Percentiles rank a stretch among this genome's conserved stretches.
These are phyloP conservation scores for Lagopus muta DNA, from an alignment of 2,113 vertebrate species.

Conservation along the genomic window DNA sequence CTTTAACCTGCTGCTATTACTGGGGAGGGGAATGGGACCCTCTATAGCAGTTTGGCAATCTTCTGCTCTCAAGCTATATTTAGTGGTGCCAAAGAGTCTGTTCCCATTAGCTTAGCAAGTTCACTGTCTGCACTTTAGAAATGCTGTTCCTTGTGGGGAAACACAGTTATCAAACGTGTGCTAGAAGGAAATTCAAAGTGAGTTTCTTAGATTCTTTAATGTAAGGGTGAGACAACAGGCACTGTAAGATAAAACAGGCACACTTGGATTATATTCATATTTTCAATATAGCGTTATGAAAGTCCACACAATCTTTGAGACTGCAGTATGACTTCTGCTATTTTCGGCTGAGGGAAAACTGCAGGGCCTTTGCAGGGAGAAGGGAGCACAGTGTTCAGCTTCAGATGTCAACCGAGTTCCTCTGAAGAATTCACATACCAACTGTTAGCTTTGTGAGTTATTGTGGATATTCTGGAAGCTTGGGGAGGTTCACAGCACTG, in stretches of 20 bases:
- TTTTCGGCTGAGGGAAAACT: neutral
- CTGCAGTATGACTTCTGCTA: neutral
- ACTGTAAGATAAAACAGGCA: neutral
- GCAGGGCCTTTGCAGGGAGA: neutral
- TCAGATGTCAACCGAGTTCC: neutral
- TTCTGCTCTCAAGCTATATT: conserved; percentile 21
- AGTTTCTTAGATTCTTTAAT: neutral
- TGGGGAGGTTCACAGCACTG: neutral
- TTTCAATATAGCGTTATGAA: neutral
- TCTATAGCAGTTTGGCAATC: neutral
- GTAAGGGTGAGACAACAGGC: neutral
- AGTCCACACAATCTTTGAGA: neutral
- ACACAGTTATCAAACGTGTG: neutral
- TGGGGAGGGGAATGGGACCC: conserved; percentile 30
- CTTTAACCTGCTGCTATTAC: neutral
- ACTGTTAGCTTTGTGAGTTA: neutral
- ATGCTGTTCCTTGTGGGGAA: neutral
- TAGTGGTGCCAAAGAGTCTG: conserved; percentile 61
- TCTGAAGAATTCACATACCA: neutral
- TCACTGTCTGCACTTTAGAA: neutral
- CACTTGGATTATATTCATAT: neutral
- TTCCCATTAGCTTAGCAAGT: conserved; percentile 18
- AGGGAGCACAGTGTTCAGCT: neutral
- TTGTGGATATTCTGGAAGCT: neutral
- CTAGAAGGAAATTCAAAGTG: neutral